Percentiles rank a stretch among this genome's conserved stretches.
These are phyloP conservation scores for Platyrinchus mystaceus DNA, from an alignment of 2,797 vertebrate genomes.

Conservation along the genomic window DNA sequence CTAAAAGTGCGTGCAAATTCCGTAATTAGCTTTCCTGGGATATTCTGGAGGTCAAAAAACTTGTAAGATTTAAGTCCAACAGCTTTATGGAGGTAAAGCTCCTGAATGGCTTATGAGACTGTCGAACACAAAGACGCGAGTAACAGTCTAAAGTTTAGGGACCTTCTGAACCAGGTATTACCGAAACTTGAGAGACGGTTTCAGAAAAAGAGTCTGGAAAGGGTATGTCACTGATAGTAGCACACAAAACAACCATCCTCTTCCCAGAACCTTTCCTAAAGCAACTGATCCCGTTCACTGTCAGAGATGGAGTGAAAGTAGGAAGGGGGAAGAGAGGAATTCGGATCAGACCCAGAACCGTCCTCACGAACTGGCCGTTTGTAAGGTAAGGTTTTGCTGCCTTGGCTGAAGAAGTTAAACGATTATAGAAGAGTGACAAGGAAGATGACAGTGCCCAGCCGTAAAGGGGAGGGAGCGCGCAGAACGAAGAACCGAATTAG, in stretches of 20 bases:
- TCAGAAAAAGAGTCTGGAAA: too few species aligned
- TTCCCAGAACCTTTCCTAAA: background rate
- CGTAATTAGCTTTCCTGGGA: background rate
- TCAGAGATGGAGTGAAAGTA: fast-evolving
- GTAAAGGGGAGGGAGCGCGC: fast-evolving
- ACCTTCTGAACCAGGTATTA: background rate
- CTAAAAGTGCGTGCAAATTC: background rate
- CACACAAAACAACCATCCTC: background rate
- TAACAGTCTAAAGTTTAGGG: background rate
- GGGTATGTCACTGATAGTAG: background rate
- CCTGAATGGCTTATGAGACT: fast-evolving
- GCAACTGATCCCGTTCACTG: background rate
- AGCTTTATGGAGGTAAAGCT: background rate
- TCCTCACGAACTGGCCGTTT: background rate
- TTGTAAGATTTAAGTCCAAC: background rate
- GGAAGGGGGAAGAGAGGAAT: background rate
- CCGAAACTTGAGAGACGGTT: background rate
- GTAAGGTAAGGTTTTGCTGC: background rate
- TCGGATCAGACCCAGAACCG: background rate
- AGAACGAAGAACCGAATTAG: background rate
- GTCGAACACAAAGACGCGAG: background rate
- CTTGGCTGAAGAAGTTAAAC: background rate
- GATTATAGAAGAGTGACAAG: background rate
- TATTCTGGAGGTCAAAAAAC: background rate
- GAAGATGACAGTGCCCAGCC: background rate